phyloP scores from a whole-genome alignment of 2,797 vertebrate genomes.

The Neostethus bicornis region DNA sequence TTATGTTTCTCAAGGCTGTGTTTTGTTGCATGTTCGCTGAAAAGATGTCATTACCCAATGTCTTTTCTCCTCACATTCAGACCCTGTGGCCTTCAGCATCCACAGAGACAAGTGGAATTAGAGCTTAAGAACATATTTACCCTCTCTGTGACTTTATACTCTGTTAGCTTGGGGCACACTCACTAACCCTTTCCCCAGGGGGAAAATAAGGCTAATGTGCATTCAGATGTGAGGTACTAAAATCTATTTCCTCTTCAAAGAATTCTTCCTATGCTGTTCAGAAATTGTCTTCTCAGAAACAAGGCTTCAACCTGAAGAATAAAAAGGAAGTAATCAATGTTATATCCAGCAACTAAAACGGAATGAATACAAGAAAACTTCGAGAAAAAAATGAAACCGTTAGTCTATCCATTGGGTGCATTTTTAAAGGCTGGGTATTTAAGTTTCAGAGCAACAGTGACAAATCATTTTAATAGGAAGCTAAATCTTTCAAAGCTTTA shows the following conservation, averaged over 20 bases:
- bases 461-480: too few relatives aligned
- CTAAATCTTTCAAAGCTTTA: too few relatives aligned
- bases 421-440: too few relatives aligned
- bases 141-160: constrained; percentile 67
- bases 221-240: constrained; percentile 34
- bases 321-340: not conserved
- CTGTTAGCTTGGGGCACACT: constrained; percentile 33
- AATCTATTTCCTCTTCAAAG: constrained; percentile 21
- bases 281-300: constrained; percentile 8
- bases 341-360: too few relatives aligned
- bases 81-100: constrained; percentile 53
- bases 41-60: constrained; percentile 67
- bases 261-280: constrained; percentile 19
- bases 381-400: too few relatives aligned
- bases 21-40: constrained; percentile 63
- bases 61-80: constrained; percentile 40
- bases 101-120: constrained; percentile 62
- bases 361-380: too few relatives aligned
- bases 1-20: constrained; percentile 40
- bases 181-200: constrained; percentile 24
- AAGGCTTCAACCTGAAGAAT: not conserved
- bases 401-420: too few relatives aligned
- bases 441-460: too few relatives aligned
- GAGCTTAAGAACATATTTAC: constrained; percentile 72
- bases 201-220: constrained; percentile 28